Base-by-base conservation (phyloP, 1,140 invertebrate genomes). In the Pygmarrhopalites habei region DNA sequence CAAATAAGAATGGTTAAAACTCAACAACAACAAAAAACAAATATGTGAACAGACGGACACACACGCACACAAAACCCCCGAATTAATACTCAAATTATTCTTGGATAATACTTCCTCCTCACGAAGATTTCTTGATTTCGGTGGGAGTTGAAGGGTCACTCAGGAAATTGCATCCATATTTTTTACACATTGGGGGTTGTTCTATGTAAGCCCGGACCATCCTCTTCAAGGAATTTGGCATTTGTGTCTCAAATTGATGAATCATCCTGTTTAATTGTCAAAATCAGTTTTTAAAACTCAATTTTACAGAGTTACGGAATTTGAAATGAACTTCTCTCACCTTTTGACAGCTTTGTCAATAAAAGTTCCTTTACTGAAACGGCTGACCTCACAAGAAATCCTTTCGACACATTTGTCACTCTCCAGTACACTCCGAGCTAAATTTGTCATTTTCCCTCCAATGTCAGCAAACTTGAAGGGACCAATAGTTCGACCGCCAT, bases 371-470 rank as follows among this genome's bases (percentile, higher is more conserved):
- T 60, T 26, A 44, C 65, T 65, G 30, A 49, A 57, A 0, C 60
- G 39, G 46, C 68, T 67, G 39, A 70, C 53, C 32, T 70, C 68
- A 29, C 68, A 70, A 15, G 62, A 67, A 15, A 67, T 51, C 26
- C 68, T 52, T 46, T 70, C 68, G 12, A 70, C 43, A 41, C 68
- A 70, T 39, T 70, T 67, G 44, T 70, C 68, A 49, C 62, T 65
- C 2, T 70, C 65, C 19, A 70, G 25, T 2, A 70, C 68, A 29
- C 59, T 65, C 46, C 59, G 47, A 17, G 68, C 62, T 30, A 70
- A 46, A 21, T 58, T 44, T 17, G 64, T 44, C 58, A 69, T 62
- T 60, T 60, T 69, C 39, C 58, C 62, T 46, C 58, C 53, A 2
- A 67, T 46, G 23, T 70, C 68, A 1, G 57, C 23, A 7, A 70